Evolutionary conservation across 2,797 vertebrate species (phyloP).

Genomic region (Syndactyla subalaris): DNA sequence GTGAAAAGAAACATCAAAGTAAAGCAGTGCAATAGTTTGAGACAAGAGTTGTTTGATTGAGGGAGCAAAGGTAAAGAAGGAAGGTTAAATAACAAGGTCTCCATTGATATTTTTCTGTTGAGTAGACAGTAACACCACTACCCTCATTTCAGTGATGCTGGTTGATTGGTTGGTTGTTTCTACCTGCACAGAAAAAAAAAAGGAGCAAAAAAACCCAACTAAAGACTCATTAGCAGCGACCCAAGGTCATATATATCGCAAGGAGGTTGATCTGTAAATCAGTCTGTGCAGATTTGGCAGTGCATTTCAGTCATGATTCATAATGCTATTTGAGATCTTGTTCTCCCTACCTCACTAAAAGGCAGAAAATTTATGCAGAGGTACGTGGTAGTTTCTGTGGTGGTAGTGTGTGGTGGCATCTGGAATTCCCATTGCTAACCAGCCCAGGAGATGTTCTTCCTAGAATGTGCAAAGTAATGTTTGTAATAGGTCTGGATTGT

Average conservation of each 20-base stretch:
- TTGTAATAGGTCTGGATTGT: not conserved
- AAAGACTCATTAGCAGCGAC: not conserved
- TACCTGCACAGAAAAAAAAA: not conserved
- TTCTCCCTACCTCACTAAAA: not conserved
- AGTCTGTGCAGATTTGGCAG: not conserved
- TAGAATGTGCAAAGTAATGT: no score
- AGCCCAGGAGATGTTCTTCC: not conserved
- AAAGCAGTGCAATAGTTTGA: not conserved
- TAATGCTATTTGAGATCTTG: not conserved
- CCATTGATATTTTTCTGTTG: not conserved
- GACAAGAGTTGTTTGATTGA: not conserved
- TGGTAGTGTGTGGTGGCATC: not conserved
- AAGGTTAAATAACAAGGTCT: not conserved
- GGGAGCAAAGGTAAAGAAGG: not conserved
- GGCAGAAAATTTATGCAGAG: not conserved
- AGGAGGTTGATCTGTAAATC: not conserved
- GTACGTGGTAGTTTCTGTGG: not conserved
- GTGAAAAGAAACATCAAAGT: not conserved
- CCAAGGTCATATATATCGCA: not conserved
- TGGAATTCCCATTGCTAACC: not conserved
- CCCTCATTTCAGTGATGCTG: not conserved
- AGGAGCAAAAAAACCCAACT: not conserved
- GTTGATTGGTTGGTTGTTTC: not conserved
- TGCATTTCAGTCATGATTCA: not conserved
- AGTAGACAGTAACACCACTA: not conserved